Percentiles rank a stretch among this genome's conserved stretches.
Evolutionary conservation across 2,888 invertebrate genomes (phyloP).

Genomic region (Atethmia centrago): DNA sequence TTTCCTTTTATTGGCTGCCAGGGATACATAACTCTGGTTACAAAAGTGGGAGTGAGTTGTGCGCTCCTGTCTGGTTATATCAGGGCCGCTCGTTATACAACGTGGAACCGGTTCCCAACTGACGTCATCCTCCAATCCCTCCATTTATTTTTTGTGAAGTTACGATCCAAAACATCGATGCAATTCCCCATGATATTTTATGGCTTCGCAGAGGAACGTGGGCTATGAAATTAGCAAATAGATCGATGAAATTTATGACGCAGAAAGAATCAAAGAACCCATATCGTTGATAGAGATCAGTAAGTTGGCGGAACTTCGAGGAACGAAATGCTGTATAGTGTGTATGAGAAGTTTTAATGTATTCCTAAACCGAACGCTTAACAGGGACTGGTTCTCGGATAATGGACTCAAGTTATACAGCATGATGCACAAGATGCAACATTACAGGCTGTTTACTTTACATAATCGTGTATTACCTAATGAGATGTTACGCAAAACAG

Average conservation of each 20-base stretch:
- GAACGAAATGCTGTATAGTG: constrained; percentile 36
- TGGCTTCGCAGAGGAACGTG: constrained; percentile 34
- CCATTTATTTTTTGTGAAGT: constrained; percentile 62
- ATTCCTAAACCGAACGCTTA: constrained; percentile 57
- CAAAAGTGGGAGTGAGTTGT: constrained; percentile 67
- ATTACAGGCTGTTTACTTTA: constrained; percentile 71
- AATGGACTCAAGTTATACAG: constrained; percentile 63
- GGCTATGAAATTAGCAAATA: constrained; percentile 58
- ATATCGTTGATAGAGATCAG: constrained; percentile 36
- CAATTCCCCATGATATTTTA: constrained; percentile 55
- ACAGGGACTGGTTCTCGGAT: constrained; percentile 64
- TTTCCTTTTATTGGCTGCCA: constrained; percentile 53
- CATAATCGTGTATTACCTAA: constrained; percentile 75
- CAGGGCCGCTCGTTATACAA: constrained; percentile 64
- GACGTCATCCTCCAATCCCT: constrained; percentile 64
- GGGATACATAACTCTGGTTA: constrained; percentile 54
- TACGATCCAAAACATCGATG: constrained; percentile 62
- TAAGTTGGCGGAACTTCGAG: constrained; percentile 47
- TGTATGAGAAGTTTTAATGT: constrained; percentile 60
- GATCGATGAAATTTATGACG: constrained; percentile 51
- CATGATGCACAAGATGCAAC: constrained; percentile 66
- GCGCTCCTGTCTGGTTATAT: constrained; percentile 65
- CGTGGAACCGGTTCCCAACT: constrained; percentile 62
- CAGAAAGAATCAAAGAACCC: constrained; percentile 45
- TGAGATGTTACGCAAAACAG: constrained; percentile 71